Evolutionary conservation across 2,113 vertebrate genomes (phyloP).

Genomic region (Tachuris rubrigastra): DNA sequence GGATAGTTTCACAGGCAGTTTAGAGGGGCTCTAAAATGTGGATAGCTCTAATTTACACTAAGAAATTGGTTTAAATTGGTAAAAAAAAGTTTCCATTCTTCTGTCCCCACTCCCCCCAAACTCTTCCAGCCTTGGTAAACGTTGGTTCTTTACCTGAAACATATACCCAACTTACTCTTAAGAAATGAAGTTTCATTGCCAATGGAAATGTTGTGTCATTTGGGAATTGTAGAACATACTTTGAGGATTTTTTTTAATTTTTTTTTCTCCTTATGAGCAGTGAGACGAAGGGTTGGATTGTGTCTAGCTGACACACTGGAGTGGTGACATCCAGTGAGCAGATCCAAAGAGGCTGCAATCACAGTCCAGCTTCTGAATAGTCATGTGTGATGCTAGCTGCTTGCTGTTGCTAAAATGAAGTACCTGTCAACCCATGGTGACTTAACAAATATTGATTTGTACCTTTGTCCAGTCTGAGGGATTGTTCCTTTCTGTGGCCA

Average conservation of each 20-base stretch:
- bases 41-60: background rate
- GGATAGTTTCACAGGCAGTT: background rate
- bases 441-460: background rate
- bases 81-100: background rate
- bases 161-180: background rate
- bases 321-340: background rate
- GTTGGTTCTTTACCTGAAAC: background rate
- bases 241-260: background rate
- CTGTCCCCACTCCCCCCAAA: background rate
- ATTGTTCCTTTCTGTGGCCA: background rate
- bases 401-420: background rate
- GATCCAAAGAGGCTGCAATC: background rate
- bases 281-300: background rate
- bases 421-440: background rate
- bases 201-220: background rate
- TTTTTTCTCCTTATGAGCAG: background rate
- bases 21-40: background rate
- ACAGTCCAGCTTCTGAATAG: background rate
- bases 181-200: background rate
- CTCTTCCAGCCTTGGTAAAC: background rate
- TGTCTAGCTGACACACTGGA: background rate
- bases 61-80: background rate
- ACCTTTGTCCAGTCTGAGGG: background rate
- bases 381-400: fast-evolving
- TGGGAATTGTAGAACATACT: background rate